phyloP scores from a whole-genome alignment of 2,888 invertebrate genomes.

The Meteorus colon region DNA sequence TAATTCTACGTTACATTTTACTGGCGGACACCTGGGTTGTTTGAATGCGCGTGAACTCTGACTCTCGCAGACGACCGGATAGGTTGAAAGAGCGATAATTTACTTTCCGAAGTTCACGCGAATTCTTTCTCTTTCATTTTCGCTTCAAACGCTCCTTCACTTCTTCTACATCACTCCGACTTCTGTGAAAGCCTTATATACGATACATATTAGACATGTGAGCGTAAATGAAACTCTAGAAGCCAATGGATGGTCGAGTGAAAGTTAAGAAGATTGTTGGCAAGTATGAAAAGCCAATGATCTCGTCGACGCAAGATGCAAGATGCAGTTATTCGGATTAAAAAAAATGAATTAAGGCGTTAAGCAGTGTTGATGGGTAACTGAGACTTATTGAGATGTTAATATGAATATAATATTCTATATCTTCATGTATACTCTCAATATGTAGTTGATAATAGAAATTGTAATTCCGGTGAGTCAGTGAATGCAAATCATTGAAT shows the following conservation, averaged over 20 bases:
- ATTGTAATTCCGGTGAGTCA: not conserved
- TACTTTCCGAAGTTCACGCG: conserved; percentile 31
- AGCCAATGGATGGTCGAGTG: conserved; percentile 31
- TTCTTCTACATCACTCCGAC: not conserved
- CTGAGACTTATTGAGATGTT: conserved; percentile 33
- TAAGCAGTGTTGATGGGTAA: conserved; percentile 25
- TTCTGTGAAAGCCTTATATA: not conserved
- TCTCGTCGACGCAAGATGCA: conserved; percentile 34
- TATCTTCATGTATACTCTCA: not conserved
- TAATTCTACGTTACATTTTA: conserved; percentile 54
- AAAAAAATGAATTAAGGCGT: not conserved
- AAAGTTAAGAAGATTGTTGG: conserved; percentile 31
- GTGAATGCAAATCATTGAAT: not conserved
- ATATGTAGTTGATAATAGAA: not conserved
- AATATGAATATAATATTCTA: not conserved
- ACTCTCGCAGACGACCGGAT: conserved; percentile 37
- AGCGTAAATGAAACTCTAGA: conserved; percentile 29
- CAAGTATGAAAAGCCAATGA: conserved; percentile 30
- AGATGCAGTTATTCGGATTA: conserved; percentile 15
- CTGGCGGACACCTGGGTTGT: conserved; percentile 51
- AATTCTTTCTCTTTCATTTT: not conserved
- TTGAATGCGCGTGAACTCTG: conserved; percentile 18
- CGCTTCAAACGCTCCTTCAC: not conserved
- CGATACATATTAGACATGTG: not conserved
- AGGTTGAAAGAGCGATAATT: conserved; percentile 31